These are phyloP conservation scores for Fistularia commersonii DNA, from an alignment of 2,797 vertebrate genomes.

Conservation along the genomic window DNA sequence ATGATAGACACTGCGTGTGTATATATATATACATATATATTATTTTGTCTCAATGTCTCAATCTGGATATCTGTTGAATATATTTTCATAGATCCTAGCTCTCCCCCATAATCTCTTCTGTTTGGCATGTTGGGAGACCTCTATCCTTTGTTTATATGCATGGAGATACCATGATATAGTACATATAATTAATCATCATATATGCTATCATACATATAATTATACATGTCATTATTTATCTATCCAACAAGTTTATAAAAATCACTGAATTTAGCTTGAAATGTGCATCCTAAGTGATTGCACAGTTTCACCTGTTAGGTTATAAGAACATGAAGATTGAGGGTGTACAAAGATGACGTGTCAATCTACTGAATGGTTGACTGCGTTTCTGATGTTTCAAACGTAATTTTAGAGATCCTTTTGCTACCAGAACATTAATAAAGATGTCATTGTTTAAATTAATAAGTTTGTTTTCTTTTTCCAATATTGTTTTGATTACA, in stretches of 20 bases:
- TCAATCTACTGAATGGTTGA: constrained; percentile 37
- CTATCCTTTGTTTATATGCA: constrained; percentile 66
- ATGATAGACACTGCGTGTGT: too few species aligned
- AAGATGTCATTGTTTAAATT: constrained; percentile 72
- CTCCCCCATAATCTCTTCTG: constrained; percentile 49
- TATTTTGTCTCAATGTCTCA: constrained; percentile 72
- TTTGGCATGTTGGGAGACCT: constrained; percentile 62
- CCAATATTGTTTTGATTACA: too few species aligned
- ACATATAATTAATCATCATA: constrained; percentile 61
- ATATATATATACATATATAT: constrained; percentile 73
- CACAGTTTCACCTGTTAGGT: constrained; percentile 44
- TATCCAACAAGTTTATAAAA: constrained; percentile 17
- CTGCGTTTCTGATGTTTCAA: constrained; percentile 68
- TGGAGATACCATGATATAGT: constrained; percentile 65
- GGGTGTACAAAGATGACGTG: neutral
- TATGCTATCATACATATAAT: too few species aligned
- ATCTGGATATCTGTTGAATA: constrained; percentile 75
- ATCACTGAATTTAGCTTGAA: constrained; percentile 60
- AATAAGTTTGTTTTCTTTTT: constrained; percentile 4
- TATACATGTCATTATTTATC: too few species aligned
- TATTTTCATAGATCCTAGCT: constrained; percentile 76
- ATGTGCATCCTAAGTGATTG: constrained; percentile 39
- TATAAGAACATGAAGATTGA: constrained; percentile 11
- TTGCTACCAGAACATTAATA: constrained; percentile 76
- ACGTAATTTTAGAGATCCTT: constrained; percentile 69